Evolutionary conservation across 2,797 vertebrate species (phyloP), one percentile per base, ranked within the genome.

Genomic region (Vespertilio murinus): DNA sequence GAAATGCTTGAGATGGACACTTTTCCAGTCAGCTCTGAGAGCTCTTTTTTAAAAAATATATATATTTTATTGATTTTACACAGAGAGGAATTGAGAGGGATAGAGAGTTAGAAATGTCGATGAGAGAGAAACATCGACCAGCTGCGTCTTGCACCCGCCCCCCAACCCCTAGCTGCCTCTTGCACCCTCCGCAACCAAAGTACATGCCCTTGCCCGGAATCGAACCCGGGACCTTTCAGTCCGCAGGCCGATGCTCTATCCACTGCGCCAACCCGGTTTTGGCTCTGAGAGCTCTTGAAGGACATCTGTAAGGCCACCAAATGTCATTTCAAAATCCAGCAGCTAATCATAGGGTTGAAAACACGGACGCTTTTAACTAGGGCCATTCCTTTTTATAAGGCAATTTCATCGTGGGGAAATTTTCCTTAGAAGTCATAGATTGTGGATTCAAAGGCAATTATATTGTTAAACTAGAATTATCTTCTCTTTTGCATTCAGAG

Each of bases 381-480:
- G 73, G 42, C 69, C 78, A 77, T 97, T 96, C 95, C 67, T 93
- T 96, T 97, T 97, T 93, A 96, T 97, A 96, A 95, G 79, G 70
- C 81, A 95, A 52, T 89, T 95, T 96, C 93, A 83, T 92, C 94
- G 47, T 96, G 96, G 94, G 91, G 91, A 97, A 97, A 92, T 56
- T 94, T 91, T 96, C 79, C 90, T 87, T 52, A 94, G 71, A 91
- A 77, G 69, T 94, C 96, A 86, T 88, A 94, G 92, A 86, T 61
- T 88, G 70, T 85, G 33, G 74, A 93, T 93, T 93, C 94, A 94
- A 94, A 93, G 93, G 64, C 90, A 93, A 47, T 94, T 93, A 91
- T 70, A 87, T 86, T 90, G n/a, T 96, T 96, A 79, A 77, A 88
- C 71, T 89, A 83, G 78, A 95, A 94, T 86, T 83, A 35, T 94